Percentiles rank a stretch among this genome's conserved stretches.
phyloP scores from a whole-genome alignment of 2,888 invertebrate species.

The Dryobotodes eremita region DNA sequence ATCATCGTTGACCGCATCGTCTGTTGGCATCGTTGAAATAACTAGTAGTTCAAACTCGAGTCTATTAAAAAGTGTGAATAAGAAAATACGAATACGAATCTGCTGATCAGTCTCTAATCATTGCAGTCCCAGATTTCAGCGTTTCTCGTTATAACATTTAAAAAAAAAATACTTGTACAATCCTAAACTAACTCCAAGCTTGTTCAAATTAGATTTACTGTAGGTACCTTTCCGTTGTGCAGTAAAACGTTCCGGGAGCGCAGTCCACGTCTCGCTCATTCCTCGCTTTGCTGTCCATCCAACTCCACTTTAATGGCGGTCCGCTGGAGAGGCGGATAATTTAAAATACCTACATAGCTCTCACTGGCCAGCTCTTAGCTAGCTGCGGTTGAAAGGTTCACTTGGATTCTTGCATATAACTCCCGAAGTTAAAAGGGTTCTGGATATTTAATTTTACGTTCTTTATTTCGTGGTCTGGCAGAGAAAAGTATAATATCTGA shows the following conservation, averaged over 20 bases:
- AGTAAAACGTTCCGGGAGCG: constrained; percentile 9
- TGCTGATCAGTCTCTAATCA: too few species aligned
- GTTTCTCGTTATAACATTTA: too few species aligned
- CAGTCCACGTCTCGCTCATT: constrained; percentile 46
- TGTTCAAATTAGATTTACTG: constrained; percentile 21
- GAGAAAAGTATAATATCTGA: constrained; percentile 9
- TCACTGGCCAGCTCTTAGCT: constrained; percentile 55
- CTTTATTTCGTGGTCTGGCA: constrained; percentile 36
- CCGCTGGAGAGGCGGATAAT: constrained; percentile 65
- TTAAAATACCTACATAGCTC: constrained; percentile 69
- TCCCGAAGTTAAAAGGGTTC: constrained; percentile 53
- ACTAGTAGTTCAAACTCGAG: neutral
- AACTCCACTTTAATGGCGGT: constrained; percentile 69
- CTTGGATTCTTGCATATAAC: constrained; percentile 60
- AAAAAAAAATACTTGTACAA: too few species aligned
- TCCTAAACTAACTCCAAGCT: neutral
- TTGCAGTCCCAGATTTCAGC: too few species aligned
- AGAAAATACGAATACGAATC: neutral
- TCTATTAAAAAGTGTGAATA: neutral
- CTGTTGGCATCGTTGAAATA: neutral
- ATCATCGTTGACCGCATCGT: neutral
- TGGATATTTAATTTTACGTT: constrained; percentile 49
- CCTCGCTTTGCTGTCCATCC: constrained; percentile 59
- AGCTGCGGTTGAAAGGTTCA: constrained; percentile 67
- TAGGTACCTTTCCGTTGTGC: neutral